Base-by-base conservation (phyloP, 2,113 vertebrate genomes). In the Furnarius figulus region DNA sequence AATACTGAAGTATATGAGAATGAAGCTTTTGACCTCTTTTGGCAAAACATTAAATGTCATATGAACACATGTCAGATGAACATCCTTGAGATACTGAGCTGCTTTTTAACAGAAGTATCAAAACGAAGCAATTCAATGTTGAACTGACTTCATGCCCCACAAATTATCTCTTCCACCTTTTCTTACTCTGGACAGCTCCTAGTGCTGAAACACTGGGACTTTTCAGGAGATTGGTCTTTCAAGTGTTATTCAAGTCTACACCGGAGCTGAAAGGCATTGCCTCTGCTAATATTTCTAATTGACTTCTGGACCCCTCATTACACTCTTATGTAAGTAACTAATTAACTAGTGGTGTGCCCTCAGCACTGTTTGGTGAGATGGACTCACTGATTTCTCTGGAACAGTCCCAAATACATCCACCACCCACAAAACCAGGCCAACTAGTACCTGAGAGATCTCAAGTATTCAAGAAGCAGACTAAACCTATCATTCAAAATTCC, bases 31-130 rank as follows among this genome's bases (percentile, higher is more conserved):
- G 10, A 39, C 39, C 10, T 91, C 46, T 58, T 77, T 30, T 25
- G 23, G 16, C 37, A 81, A 75, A 71, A 56, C 16, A 25, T 2
- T 16, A 72, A 66, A 55, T 4, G 1, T 27, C n/a, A 39, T 11
- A 6, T 16, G 9, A 85, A 46, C 10, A 39, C 0, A 0, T 9
- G 5, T 37, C 42, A 65, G 30, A 25, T 72, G 30, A 87, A 33
- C 12, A 87, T 39, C n/a, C 37, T 44, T 72, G 37, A 83, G 27
- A 63, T 23, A 25, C 7, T 83, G 40, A 72, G 44, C 33, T 47
- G 24, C 52, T 50, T 71, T 89, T 78, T 58, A 67, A 58, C 14
- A 77, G 23, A 62, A 58, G 7, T 42, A 56, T 19, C 30, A 59
- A 87, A 77, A 76, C 16, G 46, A 80, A 81, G 40, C 20, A 70